Evolutionary conservation across 2,888 invertebrate genomes (phyloP), one percentile per base, ranked within the genome.

Genomic region (Silvanus unidentatus): DNA sequence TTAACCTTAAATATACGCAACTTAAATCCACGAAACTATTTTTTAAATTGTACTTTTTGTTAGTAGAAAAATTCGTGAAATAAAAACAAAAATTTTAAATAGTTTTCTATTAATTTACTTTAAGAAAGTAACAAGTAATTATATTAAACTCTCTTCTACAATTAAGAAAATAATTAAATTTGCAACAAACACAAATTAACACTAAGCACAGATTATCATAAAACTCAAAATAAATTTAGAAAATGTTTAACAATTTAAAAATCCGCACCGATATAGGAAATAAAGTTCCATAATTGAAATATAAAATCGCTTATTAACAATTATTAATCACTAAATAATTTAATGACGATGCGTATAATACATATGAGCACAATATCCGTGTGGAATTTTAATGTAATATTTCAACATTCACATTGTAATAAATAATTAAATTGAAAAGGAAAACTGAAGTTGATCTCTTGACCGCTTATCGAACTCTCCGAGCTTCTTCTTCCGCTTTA

Each of bases 391-490:
- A 12, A 32, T 32, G 5, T 12, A 32, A 32, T 32, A 32, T 8
- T 12, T 28, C 10, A 9, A 28, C 28, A 28, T 28, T 28, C n/a
- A n/a, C n/a, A n/a, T n/a, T n/a, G n/a, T 28, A 28, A 28, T 9
- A 28, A 28, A 28, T 28, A 10, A 9, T 28, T 28, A 28, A 28
- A 28, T n/a, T 37, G 14, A 13, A 37, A 16, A 15, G 16, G 15
- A 15, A 37, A 13, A 15, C 37, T 3, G 14, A 37, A 12, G 37
- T 37, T 37, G 4, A 16, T 37, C 9, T 15, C 37, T 37, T 37
- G 47, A 54, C 47, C 57, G 51, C 43, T 35, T 57, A 48, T 61
- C 49, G 55, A 55, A 44, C 52, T 60, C 58, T 57, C 59, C 55
- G 40, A 40, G 35, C 47, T 42, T 47, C 52, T 50, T 53, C 49